Percentiles rank a stretch among this genome's conserved stretches.
Evolutionary conservation across 1,140 invertebrate species (phyloP).

Genomic region (Drosophila erecta): DNA sequence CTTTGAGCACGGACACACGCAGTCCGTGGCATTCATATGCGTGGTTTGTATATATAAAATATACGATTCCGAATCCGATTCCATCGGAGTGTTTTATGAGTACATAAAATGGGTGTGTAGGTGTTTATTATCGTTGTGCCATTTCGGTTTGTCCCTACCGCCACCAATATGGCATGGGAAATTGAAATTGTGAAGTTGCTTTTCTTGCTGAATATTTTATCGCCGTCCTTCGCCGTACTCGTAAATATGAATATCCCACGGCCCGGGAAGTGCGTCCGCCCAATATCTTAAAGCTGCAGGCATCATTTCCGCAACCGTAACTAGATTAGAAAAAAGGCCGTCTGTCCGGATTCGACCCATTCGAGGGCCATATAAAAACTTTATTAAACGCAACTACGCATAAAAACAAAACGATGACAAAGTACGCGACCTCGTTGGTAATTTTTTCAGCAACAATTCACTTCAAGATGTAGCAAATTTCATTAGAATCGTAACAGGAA

Average conservation of each 20-base stretch:
- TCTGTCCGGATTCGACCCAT: neutral
- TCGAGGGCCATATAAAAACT: conserved; percentile 65
- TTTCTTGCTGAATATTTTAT: conserved; percentile 75
- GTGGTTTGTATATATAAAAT: conserved; percentile 20
- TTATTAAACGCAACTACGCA: conserved; percentile 82
- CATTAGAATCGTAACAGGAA: conserved; percentile 82
- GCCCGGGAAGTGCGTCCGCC: neutral
- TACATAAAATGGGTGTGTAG: conserved; percentile 75
- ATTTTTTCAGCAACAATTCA: conserved; percentile 67
- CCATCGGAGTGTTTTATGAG: conserved; percentile 77
- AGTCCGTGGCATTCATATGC: neutral
- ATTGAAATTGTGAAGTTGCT: conserved; percentile 80
- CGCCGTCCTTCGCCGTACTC: conserved; percentile 38
- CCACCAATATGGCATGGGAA: conserved; percentile 47
- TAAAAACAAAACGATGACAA: conserved; percentile 82
- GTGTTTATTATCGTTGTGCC: conserved; percentile 69
- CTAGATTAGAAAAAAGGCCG: conserved; percentile 67
- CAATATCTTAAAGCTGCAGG: conserved; percentile 72
- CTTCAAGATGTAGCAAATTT: conserved; percentile 81
- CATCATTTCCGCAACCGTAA: conserved; percentile 54
- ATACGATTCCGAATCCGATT: conserved; percentile 58
- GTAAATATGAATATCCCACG: conserved; percentile 71
- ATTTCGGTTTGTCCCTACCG: conserved; percentile 37
- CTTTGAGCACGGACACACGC: conserved; percentile 10
- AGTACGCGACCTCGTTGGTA: conserved; percentile 66